Evolutionary conservation across 2,797 vertebrate species (phyloP).

Genomic region (Vultur gryphus): DNA sequence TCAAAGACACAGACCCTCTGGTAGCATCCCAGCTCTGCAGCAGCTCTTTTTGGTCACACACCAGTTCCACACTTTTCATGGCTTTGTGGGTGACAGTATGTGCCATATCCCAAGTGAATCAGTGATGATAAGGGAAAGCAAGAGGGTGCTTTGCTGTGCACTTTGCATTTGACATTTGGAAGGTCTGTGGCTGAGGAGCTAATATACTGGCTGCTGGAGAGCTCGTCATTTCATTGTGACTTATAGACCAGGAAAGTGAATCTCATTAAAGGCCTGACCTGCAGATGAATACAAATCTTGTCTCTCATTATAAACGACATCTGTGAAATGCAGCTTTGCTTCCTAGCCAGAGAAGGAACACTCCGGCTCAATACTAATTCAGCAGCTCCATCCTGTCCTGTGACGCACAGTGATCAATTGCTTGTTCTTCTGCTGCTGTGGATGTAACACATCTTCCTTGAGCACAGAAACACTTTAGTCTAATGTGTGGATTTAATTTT

Average conservation of each 20-base stretch:
- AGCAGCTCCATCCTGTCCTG: neutral
- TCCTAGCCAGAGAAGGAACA: neutral
- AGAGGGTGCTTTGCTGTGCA: neutral
- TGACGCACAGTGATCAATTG: neutral
- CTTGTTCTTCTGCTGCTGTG: neutral
- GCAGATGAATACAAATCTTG: constrained; percentile 9
- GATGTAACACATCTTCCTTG: neutral
- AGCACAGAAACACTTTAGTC: neutral
- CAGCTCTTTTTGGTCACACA: neutral
- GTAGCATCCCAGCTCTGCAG: neutral
- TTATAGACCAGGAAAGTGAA: neutral
- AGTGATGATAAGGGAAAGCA: neutral
- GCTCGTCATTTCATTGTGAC: neutral
- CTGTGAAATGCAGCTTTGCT: constrained; percentile 2
- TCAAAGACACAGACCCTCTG: neutral
- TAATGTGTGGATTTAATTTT: constrained; percentile 22
- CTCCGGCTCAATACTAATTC: constrained; percentile 17
- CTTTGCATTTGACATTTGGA: neutral
- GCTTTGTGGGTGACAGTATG: neutral
- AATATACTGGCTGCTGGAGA: neutral
- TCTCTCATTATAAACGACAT: neutral
- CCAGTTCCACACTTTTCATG: neutral
- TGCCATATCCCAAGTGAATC: neutral
- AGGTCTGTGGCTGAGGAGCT: neutral
- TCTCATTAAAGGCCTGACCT: neutral